These are phyloP conservation scores for Carterocephalus palaemon DNA, from an alignment of 2,888 invertebrate species.

Conservation along the genomic window DNA sequence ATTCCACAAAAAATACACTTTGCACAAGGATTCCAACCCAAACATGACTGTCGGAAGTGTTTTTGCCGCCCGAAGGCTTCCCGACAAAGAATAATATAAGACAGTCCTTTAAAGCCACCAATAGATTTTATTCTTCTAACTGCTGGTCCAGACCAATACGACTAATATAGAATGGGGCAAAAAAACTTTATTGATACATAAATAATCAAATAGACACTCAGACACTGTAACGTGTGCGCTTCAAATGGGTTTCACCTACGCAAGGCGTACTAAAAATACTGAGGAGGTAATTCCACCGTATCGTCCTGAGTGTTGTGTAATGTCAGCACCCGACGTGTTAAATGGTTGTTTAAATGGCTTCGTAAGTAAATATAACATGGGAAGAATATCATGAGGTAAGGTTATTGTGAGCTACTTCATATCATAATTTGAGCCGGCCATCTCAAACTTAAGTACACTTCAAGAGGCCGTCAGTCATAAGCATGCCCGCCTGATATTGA, in stretches of 20 bases:
- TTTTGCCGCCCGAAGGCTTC: too few species aligned
- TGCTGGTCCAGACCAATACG: too few species aligned
- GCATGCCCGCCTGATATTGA: conserved; percentile 46
- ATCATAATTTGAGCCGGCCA: conserved; percentile 38
- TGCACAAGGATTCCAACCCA: too few species aligned
- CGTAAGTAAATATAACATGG: conserved; percentile 19
- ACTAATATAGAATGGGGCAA: too few species aligned
- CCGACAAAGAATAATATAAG: too few species aligned
- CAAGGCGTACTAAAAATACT: conserved; percentile 7
- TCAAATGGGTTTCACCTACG: conserved; percentile 32
- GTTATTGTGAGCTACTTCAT: conserved; percentile 35
- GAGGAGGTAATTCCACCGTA: conserved; percentile 27
- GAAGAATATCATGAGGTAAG: conserved; percentile 21
- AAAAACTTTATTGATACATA: conserved; percentile 30
- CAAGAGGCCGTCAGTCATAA: conserved; percentile 46
- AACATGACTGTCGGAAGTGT: too few species aligned
- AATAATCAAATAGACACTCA: too few species aligned
- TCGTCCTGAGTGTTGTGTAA: conserved; percentile 33
- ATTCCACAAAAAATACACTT: too few species aligned
- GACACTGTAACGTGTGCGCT: too few species aligned
- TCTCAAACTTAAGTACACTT: conserved; percentile 53
- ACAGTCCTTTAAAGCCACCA: too few species aligned
- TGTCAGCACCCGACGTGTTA: conserved; percentile 32
- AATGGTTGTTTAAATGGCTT: conserved; percentile 31
- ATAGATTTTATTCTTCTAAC: too few species aligned